These are phyloP conservation scores for Callimorpha dominula DNA, from an alignment of 2,888 invertebrate genomes.

Conservation along the genomic window DNA sequence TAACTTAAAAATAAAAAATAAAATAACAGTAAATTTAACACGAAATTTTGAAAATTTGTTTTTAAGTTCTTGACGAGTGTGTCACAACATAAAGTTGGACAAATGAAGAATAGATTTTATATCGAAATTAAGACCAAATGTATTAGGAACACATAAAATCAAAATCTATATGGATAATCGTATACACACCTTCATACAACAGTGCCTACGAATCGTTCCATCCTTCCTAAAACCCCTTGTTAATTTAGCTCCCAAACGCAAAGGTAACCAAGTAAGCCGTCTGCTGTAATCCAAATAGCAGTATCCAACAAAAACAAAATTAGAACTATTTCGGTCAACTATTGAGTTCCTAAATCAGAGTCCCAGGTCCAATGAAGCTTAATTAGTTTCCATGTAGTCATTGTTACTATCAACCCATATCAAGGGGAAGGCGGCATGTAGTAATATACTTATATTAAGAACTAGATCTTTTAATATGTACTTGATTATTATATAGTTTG, in stretches of 20 bases:
- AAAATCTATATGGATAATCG: background rate
- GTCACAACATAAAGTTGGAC: no score
- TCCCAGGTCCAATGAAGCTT: slow-evolving; percentile 2
- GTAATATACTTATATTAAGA: background rate
- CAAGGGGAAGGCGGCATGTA: background rate
- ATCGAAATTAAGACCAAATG: no score
- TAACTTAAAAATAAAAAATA: no score
- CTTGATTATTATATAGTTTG: background rate
- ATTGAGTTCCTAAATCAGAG: slow-evolving; percentile 9
- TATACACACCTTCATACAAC: background rate
- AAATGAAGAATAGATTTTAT: no score
- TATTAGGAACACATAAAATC: no score
- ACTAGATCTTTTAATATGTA: background rate
- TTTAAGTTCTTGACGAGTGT: no score
- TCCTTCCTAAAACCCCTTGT: background rate
- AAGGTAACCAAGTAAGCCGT: background rate
- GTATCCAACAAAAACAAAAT: background rate
- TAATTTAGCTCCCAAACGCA: background rate
- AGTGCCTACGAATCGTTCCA: background rate
- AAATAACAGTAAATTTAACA: no score
- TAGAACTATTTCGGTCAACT: slow-evolving; percentile 3
- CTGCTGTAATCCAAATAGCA: background rate
- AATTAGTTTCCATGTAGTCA: slow-evolving; percentile 10
- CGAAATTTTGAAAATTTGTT: no score
- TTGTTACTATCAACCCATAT: background rate